Evolutionary conservation across 2,113 vertebrate species (phyloP).

Genomic region (Peromyscus maniculatus): DNA sequence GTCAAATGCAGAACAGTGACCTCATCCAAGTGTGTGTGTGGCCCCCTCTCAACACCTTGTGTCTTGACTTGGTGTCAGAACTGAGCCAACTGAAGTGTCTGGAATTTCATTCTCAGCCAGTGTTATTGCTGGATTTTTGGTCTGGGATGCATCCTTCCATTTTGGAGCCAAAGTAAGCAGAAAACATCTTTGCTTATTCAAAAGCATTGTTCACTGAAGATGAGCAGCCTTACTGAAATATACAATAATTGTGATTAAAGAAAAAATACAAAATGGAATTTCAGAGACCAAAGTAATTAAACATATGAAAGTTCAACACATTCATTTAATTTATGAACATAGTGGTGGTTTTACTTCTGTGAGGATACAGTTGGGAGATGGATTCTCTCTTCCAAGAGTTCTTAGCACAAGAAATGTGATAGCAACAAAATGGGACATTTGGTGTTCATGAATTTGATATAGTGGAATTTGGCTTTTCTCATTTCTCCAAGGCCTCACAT

Average conservation of each 20-base stretch:
- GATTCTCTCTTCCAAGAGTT: conserved; percentile 33
- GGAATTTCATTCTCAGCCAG: conserved; percentile 34
- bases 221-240: not conserved
- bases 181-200: conserved; percentile 36
- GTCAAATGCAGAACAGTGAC: not conserved
- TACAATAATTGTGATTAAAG: conserved; percentile 19
- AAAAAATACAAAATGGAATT: conserved; percentile 2
- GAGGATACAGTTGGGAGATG: not conserved
- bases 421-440: not conserved
- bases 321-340: conserved; percentile 30
- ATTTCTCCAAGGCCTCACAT: not conserved
- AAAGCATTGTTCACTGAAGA: not conserved
- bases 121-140: conserved; percentile 42
- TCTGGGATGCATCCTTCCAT: conserved; percentile 26
- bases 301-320: not conserved
- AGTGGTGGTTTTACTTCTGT: not conserved
- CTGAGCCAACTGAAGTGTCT: conserved; percentile 29
- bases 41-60: not conserved
- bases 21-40: not conserved
- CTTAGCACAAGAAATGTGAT: not conserved
- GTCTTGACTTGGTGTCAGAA: conserved; percentile 6
- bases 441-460: not conserved
- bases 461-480: not conserved
- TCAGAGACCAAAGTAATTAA: conserved; percentile 13
- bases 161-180: conserved; percentile 41